Evolutionary conservation across 2,797 vertebrate genomes (phyloP).

Genomic region (Syndactyla subalaris): DNA sequence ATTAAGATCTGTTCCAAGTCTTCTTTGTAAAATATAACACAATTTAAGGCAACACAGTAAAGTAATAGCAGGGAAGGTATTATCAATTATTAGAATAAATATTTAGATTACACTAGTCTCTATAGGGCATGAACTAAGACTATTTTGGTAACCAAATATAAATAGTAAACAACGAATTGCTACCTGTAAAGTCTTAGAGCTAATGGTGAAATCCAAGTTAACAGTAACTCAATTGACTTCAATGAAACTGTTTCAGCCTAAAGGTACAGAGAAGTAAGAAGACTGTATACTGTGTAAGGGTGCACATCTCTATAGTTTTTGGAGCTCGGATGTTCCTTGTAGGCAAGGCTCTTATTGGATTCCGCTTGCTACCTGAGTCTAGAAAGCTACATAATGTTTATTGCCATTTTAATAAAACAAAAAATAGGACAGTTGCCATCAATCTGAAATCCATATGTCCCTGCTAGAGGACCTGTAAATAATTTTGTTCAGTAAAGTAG

Average conservation of each 20-base stretch:
- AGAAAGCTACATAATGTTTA: background rate
- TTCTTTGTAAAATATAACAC: background rate
- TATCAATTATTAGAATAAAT: background rate
- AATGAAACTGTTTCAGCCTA: background rate
- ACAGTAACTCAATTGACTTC: background rate
- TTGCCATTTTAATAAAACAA: background rate
- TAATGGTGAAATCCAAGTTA: background rate
- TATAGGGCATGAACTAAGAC: background rate
- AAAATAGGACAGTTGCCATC: background rate
- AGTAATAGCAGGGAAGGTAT: background rate
- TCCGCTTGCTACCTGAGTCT: background rate
- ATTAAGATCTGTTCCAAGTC: background rate
- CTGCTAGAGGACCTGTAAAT: background rate
- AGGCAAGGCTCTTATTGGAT: background rate
- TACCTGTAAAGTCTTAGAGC: background rate
- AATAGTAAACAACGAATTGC: background rate
- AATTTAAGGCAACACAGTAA: background rate
- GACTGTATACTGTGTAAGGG: background rate
- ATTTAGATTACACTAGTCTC: background rate
- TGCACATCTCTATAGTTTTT: fast-evolving
- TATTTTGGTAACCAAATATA: background rate
- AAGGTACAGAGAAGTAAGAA: background rate
- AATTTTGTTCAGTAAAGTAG: background rate
- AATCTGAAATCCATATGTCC: background rate
- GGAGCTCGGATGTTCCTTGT: background rate